These are phyloP conservation scores for Rhimphoctona megacephalus DNA, from an alignment of 2,888 invertebrate species.

Conservation along the genomic window DNA sequence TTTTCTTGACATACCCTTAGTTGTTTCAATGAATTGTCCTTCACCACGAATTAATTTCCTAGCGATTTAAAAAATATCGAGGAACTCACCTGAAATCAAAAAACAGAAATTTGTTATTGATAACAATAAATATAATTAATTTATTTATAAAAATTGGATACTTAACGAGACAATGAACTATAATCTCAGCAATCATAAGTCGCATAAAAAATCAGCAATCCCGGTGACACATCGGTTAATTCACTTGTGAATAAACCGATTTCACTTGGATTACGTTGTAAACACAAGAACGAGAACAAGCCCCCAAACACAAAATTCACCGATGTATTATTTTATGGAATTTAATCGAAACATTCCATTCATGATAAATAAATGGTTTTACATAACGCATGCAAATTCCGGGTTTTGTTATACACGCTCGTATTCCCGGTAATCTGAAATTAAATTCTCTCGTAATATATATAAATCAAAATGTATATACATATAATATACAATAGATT, in stretches of 20 bases:
- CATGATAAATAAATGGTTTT: slow-evolving; percentile 34
- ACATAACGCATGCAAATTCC: slow-evolving; percentile 14
- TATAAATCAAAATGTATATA: not conserved
- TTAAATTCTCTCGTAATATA: slow-evolving; percentile 27
- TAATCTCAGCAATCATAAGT: not conserved
- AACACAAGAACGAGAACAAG: slow-evolving; percentile 16
- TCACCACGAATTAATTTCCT: not conserved
- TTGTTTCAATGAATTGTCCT: not conserved
- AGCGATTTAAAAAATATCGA: not conserved
- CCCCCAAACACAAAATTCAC: not conserved
- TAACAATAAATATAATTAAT: not conserved
- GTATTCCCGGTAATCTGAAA: slow-evolving; percentile 3
- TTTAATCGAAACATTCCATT: slow-evolving; percentile 24
- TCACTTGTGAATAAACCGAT: slow-evolving; percentile 32
- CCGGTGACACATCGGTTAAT: slow-evolving; percentile 5
- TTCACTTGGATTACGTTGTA: slow-evolving; percentile 25
- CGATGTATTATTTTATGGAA: slow-evolving; percentile 4
- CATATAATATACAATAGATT: not conserved
- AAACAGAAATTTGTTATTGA: not conserved
- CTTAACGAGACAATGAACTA: not conserved
- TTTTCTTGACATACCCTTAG: slow-evolving; percentile 7
- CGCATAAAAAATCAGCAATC: slow-evolving; percentile 17
- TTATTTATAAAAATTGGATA: not conserved
- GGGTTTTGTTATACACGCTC: slow-evolving; percentile 9
- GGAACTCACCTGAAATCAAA: slow-evolving; percentile 41